phyloP scores from a whole-genome alignment of 2,113 vertebrate genomes.

The Lepisosteus osseus region DNA sequence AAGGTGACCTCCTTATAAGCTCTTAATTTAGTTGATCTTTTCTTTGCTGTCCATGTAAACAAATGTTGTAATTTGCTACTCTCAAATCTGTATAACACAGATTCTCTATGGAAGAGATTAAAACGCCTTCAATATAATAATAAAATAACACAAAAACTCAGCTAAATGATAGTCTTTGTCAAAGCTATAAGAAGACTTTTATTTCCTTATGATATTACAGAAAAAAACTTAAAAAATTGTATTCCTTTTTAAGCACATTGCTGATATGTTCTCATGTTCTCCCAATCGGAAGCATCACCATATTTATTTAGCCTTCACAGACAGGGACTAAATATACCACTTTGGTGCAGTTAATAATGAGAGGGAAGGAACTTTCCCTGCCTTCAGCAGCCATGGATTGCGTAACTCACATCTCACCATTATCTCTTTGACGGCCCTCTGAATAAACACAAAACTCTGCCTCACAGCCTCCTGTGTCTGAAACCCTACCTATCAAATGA shows the following conservation, averaged over 20 bases:
- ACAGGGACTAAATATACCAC: slow-evolving; percentile 34
- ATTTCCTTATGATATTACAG: slow-evolving; percentile 18
- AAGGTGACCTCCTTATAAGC: no score
- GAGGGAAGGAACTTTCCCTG: neutral
- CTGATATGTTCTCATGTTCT: slow-evolving; percentile 52
- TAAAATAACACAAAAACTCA: no score
- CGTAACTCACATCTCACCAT: slow-evolving; percentile 31
- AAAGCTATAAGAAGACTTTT: slow-evolving; percentile 11
- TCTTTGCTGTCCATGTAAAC: no score
- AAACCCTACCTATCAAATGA: slow-evolving; percentile 48
- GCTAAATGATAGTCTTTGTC: no score
- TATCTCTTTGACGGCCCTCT: slow-evolving; percentile 22
- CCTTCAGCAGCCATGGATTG: slow-evolving; percentile 10
- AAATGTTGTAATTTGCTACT: no score
- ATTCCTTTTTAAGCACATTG: slow-evolving; percentile 48
- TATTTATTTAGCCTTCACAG: slow-evolving; percentile 58
- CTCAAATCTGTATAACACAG: no score
- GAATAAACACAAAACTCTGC: slow-evolving; percentile 24
- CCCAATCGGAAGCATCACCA: slow-evolving; percentile 35
- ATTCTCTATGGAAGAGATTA: no score
- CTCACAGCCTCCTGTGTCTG: slow-evolving; percentile 13
- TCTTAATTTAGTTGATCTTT: no score
- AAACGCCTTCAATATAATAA: no score
- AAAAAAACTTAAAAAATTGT: slow-evolving; percentile 28
- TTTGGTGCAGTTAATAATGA: slow-evolving; percentile 2